These are phyloP conservation scores for Anarhynchus alexandrinus DNA, from an alignment of 2,113 vertebrate genomes.

Conservation along the genomic window DNA sequence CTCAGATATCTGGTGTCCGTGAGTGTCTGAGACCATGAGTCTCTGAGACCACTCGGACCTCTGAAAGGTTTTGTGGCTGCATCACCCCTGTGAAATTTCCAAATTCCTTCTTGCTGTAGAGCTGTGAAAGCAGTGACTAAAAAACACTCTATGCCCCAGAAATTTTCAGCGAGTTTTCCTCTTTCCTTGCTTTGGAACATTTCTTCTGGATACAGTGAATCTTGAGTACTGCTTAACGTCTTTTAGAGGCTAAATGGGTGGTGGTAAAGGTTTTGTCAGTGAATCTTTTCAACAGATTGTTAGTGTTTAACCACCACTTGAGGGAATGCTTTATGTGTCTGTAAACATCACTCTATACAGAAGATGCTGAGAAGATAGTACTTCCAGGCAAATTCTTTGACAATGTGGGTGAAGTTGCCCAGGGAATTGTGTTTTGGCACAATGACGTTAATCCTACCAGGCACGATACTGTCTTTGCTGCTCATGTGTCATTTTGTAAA, in stretches of 20 bases:
- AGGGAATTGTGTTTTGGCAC: neutral
- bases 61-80: neutral
- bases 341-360: neutral
- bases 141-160: neutral
- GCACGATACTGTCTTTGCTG: neutral
- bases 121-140: neutral
- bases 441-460: neutral
- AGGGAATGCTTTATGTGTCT: neutral
- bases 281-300: neutral
- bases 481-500: neutral
- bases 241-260: neutral
- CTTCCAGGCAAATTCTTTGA: neutral
- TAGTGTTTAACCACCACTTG: neutral
- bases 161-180: neutral
- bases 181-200: neutral
- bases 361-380: neutral
- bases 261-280: constrained; percentile 1
- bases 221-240: neutral
- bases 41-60: neutral
- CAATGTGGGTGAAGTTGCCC: neutral
- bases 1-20: neutral
- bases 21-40: no score
- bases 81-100: neutral
- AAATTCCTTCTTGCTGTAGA: neutral
- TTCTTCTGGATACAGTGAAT: neutral